phyloP scores from a whole-genome alignment of 1,140 invertebrate species.

The Drosophila arawakana region DNA sequence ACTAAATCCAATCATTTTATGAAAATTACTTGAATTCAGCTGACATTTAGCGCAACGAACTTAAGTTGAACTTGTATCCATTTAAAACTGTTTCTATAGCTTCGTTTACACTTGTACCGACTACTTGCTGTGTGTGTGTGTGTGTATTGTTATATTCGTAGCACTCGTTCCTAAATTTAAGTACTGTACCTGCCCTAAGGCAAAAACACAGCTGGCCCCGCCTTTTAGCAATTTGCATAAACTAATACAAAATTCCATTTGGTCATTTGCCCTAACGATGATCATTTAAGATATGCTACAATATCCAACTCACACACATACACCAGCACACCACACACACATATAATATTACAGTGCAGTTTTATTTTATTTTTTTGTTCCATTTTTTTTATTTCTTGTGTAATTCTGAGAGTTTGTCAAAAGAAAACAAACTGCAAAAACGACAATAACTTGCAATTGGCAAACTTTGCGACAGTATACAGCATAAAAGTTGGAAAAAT shows the following conservation, averaged over 20 bases:
- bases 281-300: conserved; percentile 65
- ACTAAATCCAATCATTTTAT: conserved; percentile 8
- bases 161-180: conserved; percentile 14
- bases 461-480: conserved; percentile 24
- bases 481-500: conserved; percentile 11
- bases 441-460: conserved; percentile 33
- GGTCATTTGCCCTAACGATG: conserved; percentile 32
- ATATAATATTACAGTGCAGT: conserved; percentile 23
- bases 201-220: conserved; percentile 25
- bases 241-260: conserved; percentile 50
- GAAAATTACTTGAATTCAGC: conserved; percentile 12
- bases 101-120: neutral
- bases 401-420: neutral
- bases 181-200: conserved; percentile 6
- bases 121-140: neutral
- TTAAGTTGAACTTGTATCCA: conserved; percentile 6
- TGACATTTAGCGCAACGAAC: conserved; percentile 3
- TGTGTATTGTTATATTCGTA: conserved; percentile 4
- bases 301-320: conserved; percentile 9
- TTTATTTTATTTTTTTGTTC: neutral
- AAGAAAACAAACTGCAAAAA: conserved; percentile 22
- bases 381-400: neutral
- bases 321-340: neutral
- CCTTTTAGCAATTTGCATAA: conserved; percentile 34
- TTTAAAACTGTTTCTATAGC: neutral